Base-by-base conservation (phyloP, 1,140 invertebrate species). In the Drosophila jambulina region DNA sequence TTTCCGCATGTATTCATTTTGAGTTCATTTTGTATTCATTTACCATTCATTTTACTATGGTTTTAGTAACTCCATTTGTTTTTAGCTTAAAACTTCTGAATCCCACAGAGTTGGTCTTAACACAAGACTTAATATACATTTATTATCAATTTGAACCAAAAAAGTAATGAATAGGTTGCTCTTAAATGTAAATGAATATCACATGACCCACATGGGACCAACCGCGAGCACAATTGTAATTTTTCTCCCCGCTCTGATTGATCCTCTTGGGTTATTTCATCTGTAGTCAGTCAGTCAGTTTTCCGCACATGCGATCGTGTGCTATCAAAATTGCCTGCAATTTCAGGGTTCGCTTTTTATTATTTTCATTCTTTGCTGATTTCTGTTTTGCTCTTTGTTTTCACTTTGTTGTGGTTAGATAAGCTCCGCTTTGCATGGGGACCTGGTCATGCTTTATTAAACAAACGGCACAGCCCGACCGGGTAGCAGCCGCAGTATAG, bases 391-490 rank as follows among this genome's bases (percentile, higher is more conserved):
- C 23, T 21, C 49, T 53, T 68, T 69, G 48, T 71, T 40, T 65
- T 53, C 1, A 21, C 36, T 69, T 67, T 42, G 23, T 71, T 72
- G 19, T 25, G 10, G 51, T 71, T 71, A 72, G 70, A 72, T 72
- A 72, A 72, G 70, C 67, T 38, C 49, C 29, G 54, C 70, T 74
- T 74, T 74, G 70, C 68, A 74, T 72, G 70, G 67, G 68, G 38
- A 49, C 46, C 32, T 27, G 71, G 72, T 77, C 74, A 77, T 71
- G 76, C 75, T 78, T 71, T 78, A 78, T 70, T 78, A 53, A 70
- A 70, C 76, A 78, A 78, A 63, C 70, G 64, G 53, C 53, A 78
- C 76, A 71, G 40, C 43, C 34, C 67, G 43, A 9, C 23, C 54
- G 43, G 67, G 34, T 19, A 36, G 67, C 48, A 32, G 46, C 23